These are phyloP conservation scores for Ceratothoa steindachneri DNA, from an alignment of 2,888 invertebrate species.

Conservation along the genomic window DNA sequence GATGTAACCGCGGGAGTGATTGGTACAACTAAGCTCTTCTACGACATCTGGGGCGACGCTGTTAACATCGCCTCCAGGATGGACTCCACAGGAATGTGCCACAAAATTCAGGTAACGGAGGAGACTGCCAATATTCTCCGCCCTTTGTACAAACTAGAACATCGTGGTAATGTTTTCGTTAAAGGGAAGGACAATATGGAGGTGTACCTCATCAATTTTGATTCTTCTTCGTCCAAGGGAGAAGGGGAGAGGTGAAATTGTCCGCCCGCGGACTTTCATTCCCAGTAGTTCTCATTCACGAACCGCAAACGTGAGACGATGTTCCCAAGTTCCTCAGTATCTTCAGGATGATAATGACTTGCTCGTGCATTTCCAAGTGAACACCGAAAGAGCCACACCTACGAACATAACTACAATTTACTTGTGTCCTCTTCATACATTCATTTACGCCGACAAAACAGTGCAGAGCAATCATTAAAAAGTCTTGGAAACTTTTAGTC, in stretches of 20 bases:
- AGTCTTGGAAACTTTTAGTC: too few species aligned
- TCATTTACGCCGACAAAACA: too few species aligned
- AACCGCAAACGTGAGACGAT: too few species aligned
- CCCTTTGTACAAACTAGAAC: conserved; percentile 77
- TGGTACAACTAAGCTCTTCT: conserved; percentile 90
- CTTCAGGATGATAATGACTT: too few species aligned
- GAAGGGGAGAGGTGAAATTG: not conserved
- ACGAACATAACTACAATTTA: too few species aligned
- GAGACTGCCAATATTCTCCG: conserved; percentile 68
- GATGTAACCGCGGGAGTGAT: conserved; percentile 95
- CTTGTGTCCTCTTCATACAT: too few species aligned
- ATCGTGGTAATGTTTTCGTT: conserved; percentile 88
- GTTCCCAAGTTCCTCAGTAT: too few species aligned
- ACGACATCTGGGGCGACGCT: conserved; percentile 98
- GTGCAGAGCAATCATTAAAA: too few species aligned
- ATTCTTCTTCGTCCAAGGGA: not conserved
- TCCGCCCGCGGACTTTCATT: too few species aligned
- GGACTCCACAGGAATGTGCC: conserved; percentile 90
- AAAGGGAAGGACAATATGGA: conserved; percentile 96
- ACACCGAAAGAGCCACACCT: too few species aligned
- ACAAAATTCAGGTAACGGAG: conserved; percentile 76
- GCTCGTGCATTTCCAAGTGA: too few species aligned
- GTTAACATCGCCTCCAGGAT: conserved; percentile 95
- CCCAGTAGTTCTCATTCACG: too few species aligned
- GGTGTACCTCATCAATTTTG: conserved; percentile 63